Conservation (phyloP, 2,888 invertebrate species). For the Silvanus unidentatus region DNA sequence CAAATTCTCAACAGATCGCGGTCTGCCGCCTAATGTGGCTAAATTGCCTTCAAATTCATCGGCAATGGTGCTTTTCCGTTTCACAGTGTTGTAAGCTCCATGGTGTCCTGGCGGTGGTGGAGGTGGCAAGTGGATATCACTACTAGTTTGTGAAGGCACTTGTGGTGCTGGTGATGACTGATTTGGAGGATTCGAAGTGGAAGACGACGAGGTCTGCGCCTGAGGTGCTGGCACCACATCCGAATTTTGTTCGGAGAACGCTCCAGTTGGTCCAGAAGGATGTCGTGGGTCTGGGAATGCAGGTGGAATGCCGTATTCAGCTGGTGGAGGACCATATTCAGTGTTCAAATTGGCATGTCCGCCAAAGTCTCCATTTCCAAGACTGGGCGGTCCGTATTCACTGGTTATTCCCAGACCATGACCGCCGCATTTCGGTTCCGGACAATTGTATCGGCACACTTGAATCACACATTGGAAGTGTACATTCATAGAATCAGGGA, state of each 20-base stretch:
- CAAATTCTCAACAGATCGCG: conserved; percentile 81
- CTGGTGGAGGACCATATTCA: conserved; percentile 69
- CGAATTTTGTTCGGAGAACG: conserved; percentile 76
- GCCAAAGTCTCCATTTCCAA: conserved; percentile 42
- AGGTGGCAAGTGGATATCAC: conserved; percentile 73
- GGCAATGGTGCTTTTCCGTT: conserved; percentile 65
- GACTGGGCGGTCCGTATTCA: conserved; percentile 62
- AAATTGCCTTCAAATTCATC: conserved; percentile 70
- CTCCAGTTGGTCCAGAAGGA: conserved; percentile 70
- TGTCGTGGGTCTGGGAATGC: conserved; percentile 84
- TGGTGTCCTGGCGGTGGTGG: conserved; percentile 79
- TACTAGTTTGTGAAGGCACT: conserved; percentile 52
- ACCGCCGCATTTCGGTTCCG: conserved; percentile 79
- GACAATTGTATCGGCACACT: conserved; percentile 89
- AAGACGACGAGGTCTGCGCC: conserved; percentile 64
- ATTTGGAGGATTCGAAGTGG: conserved; percentile 61
- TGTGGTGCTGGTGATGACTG: conserved; percentile 53
- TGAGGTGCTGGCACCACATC: conserved; percentile 77
- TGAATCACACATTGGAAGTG: conserved; percentile 96
- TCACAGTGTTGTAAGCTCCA: conserved; percentile 76
- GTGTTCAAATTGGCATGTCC: conserved; percentile 45
- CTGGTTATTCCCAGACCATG: conserved; percentile 54
- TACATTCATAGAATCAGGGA: conserved; percentile 95
- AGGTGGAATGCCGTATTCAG: conserved; percentile 67
- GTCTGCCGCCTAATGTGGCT: conserved; percentile 77